Base-by-base conservation (phyloP, 2,888 invertebrate genomes). In the Hypena proboscidalis region DNA sequence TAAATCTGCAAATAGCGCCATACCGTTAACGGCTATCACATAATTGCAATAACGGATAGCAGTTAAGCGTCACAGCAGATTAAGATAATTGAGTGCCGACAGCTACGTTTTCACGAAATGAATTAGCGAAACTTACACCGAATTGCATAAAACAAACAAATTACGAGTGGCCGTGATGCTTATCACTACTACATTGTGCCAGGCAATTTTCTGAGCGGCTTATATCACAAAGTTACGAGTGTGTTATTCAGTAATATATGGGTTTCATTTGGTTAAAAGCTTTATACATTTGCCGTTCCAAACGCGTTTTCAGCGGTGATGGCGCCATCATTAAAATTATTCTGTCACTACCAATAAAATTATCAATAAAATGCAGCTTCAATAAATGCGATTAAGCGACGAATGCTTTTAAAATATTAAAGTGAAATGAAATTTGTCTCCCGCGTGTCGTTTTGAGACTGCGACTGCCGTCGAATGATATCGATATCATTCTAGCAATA, bases 211-310 rank as follows among this genome's bases (percentile, higher is more conserved):
- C 80, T 75, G 80, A 80, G 79, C 76, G 67, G 77, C 77, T 85
- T 82, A 85, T 80, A 82, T 79, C 79, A 80, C 74, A 65, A 72
- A 79, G 79, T 83, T 83, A 80, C 80, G 80, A 82, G 80, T 82
- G 75, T 73, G 82, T 84, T 87, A 86, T 85, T 81, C 81, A 65
- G 78, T 84, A 83, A 86, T 86, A 80, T 83, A 88, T 76, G 82
- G 70, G 63, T 83, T 87, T 89, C 86, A 89, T 89, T 89, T 86
- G 77, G 80, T 84, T 89, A 88, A 89, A 89, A 89, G 89, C 88
- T 83, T 85, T 79, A 79, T 85, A 81, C 76, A 77, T 80, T 86
- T 80, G 77, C 74, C 72, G 70, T 74, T 74, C 73, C 73, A 71
- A 82, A 81, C 72, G 76, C 77, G 75, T 77, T 84, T 79, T 67